Percentiles rank a stretch among this genome's conserved stretches.
Conservation (phyloP, 2,113 vertebrate species). For the Mellivora capensis region DNA sequence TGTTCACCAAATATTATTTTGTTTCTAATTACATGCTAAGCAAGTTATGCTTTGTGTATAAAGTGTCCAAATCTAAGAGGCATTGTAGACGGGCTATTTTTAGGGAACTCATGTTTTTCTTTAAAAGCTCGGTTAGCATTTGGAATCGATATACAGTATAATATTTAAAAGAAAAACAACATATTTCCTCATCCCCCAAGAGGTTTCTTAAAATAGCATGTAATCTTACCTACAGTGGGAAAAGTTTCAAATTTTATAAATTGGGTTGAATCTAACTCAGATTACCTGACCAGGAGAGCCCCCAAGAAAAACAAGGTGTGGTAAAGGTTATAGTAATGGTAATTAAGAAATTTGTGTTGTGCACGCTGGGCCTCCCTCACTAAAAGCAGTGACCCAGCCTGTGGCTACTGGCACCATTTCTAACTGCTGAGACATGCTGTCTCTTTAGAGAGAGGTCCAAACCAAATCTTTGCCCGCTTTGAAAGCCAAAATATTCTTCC, state of each 20-base stretch:
- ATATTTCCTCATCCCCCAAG: constrained; percentile 72
- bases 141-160: constrained; percentile 73
- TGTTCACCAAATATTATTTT: constrained; percentile 57
- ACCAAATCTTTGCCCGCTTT: constrained; percentile 66
- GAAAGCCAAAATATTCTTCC: constrained; percentile 69
- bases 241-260: constrained; percentile 69
- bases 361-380: constrained; percentile 48
- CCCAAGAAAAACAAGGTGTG: constrained; percentile 70
- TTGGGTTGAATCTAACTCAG: constrained; percentile 62
- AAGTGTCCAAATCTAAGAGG: constrained; percentile 47
- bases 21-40: constrained; percentile 48
- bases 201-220: constrained; percentile 76
- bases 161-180: constrained; percentile 77
- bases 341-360: constrained; percentile 66
- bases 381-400: constrained; percentile 63
- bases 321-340: constrained; percentile 65
- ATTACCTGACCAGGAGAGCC: constrained; percentile 68
- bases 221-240: constrained; percentile 72
- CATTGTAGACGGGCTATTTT: constrained; percentile 73
- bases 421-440: constrained; percentile 70
- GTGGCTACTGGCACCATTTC: constrained; percentile 68
- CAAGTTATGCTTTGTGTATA: constrained; percentile 44
- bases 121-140: constrained; percentile 71
- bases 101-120: constrained; percentile 70
- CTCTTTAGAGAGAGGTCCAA: constrained; percentile 70